Percentiles rank a stretch among this genome's conserved stretches.
Evolutionary conservation across 2,888 invertebrate genomes (phyloP).

Genomic region (Dicranocentrus wangi): DNA sequence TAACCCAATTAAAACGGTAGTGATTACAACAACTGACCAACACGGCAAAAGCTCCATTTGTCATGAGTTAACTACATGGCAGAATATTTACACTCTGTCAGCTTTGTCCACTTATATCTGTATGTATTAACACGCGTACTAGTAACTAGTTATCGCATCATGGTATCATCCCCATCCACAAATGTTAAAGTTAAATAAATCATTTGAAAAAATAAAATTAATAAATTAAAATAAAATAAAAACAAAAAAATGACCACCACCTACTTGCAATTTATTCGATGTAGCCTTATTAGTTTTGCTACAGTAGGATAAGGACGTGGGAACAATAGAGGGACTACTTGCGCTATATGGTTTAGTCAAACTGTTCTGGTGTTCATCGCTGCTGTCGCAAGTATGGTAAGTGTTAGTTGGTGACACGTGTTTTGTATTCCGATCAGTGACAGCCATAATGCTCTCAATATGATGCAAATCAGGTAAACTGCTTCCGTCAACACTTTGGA

Average conservation of each 20-base stretch:
- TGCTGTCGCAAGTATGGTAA: constrained; percentile 25
- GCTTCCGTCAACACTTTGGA: constrained; percentile 46
- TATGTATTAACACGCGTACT: no score
- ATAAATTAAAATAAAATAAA: constrained; percentile 28
- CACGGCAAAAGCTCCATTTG: no score
- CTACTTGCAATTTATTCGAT: constrained; percentile 56
- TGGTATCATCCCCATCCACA: no score
- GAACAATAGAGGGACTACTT: constrained; percentile 57
- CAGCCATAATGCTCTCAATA: constrained; percentile 48
- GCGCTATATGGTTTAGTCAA: constrained; percentile 46
- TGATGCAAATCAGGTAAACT: constrained; percentile 55
- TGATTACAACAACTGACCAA: no score
- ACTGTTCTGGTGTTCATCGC: constrained; percentile 27
- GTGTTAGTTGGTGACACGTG: constrained; percentile 2
- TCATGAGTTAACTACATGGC: no score
- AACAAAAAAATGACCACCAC: constrained; percentile 45
- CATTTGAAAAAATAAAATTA: no score
- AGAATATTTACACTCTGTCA: no score
- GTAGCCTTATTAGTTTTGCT: constrained; percentile 50
- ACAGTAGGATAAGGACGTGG: constrained; percentile 25
- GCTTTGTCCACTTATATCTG: no score
- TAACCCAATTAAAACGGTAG: no score
- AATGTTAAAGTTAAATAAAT: no score
- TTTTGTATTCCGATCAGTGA: constrained; percentile 8
- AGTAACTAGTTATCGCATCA: no score